phyloP scores from a whole-genome alignment of 2,888 invertebrate species.

The Zele albiditarsus region DNA sequence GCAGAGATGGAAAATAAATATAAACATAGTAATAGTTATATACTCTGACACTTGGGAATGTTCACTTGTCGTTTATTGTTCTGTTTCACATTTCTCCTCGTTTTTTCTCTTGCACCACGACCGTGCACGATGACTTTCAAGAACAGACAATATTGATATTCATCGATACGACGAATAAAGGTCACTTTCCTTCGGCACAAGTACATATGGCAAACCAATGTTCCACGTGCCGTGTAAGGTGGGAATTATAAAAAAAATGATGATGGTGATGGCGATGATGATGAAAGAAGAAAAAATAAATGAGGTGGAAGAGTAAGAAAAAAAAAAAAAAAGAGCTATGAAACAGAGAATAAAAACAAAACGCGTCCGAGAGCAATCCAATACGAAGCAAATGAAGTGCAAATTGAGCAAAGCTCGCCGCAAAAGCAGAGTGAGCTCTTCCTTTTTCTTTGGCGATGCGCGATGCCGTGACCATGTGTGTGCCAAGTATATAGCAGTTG shows the following conservation, averaged over 20 bases:
- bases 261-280: no score
- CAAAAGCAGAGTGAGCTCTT: slow-evolving; percentile 48
- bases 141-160: background rate
- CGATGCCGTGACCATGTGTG: slow-evolving; percentile 35
- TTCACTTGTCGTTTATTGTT: background rate
- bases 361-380: slow-evolving; percentile 59
- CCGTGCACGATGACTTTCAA: background rate
- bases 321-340: slow-evolving; percentile 56
- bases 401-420: slow-evolving; percentile 65
- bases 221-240: no score
- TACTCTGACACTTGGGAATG: background rate
- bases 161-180: background rate
- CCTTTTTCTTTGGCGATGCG: slow-evolving; percentile 52
- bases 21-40: background rate
- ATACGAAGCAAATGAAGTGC: slow-evolving; percentile 71
- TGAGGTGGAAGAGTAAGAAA: slow-evolving; percentile 7
- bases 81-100: background rate
- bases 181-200: background rate
- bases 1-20: background rate
- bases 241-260: no score
- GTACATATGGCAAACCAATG: background rate
- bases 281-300: background rate
- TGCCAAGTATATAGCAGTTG: slow-evolving; percentile 8
- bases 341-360: background rate
- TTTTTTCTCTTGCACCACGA: background rate